phyloP scores from a whole-genome alignment of 2,797 vertebrate genomes.

The Aphelocoma californica region DNA sequence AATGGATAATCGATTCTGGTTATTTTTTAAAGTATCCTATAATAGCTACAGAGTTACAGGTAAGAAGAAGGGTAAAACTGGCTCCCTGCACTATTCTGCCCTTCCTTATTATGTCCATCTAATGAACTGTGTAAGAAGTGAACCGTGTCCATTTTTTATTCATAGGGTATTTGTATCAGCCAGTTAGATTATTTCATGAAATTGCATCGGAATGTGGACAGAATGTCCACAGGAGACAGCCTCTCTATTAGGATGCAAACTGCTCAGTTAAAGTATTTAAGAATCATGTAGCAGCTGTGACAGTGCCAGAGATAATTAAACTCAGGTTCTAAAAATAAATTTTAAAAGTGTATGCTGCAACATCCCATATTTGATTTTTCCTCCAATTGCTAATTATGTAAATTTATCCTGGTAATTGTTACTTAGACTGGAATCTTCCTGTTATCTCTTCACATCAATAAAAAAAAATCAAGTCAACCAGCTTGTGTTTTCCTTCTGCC shows the following conservation, averaged over 20 bases:
- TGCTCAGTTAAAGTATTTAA: not conserved
- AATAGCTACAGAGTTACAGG: not conserved
- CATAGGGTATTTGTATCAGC: not conserved
- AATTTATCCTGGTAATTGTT: not conserved
- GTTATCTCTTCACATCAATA: not conserved
- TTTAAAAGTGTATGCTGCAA: not conserved
- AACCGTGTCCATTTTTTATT: not conserved
- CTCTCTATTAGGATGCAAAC: not conserved
- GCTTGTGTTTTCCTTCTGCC: not conserved
- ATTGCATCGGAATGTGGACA: not conserved
- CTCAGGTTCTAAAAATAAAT: slow-evolving; percentile 30
- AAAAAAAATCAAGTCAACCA: not conserved
- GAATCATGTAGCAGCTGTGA: slow-evolving; percentile 5
- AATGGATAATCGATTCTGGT: not conserved
- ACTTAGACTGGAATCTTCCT: not conserved
- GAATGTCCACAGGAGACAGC: not conserved
- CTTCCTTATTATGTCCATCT: not conserved
- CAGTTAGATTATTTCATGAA: not conserved
- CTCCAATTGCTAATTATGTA: not conserved
- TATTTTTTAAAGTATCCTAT: not conserved
- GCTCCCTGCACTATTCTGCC: not conserved
- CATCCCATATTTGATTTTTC: not conserved
- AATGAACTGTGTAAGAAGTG: not conserved
- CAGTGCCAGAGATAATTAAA: slow-evolving; percentile 9
- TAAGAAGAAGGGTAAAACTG: not conserved